Percentiles rank a stretch among this genome's conserved stretches.
Evolutionary conservation across 2,113 vertebrate species (phyloP).

Genomic region (Hippolais icterina): DNA sequence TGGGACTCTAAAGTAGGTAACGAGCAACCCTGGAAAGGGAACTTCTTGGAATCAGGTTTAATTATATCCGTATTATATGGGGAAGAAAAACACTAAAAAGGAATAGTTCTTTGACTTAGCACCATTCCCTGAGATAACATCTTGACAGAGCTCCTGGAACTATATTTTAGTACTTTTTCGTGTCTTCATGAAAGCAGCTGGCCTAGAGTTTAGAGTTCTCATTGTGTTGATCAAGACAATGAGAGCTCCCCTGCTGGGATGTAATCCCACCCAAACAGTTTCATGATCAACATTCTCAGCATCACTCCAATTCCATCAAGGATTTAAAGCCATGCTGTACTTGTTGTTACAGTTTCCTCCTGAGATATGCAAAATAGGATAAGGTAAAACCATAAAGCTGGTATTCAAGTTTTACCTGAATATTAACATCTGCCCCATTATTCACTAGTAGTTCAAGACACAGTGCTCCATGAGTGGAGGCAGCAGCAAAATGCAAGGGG

Average conservation of each 20-base stretch:
- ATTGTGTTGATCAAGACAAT: background rate
- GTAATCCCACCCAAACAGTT: background rate
- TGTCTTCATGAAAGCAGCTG: background rate
- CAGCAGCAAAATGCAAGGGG: conserved; percentile 94
- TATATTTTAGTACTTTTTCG: background rate
- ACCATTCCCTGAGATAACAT: background rate
- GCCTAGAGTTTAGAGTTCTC: background rate
- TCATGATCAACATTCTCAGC: background rate
- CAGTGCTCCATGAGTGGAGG: conserved; percentile 91
- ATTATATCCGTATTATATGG: background rate
- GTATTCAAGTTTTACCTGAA: conserved; percentile 81
- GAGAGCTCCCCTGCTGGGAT: background rate
- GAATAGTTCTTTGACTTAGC: background rate
- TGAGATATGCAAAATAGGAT: background rate
- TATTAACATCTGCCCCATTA: conserved; percentile 93
- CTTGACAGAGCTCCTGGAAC: background rate
- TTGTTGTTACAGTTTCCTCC: background rate
- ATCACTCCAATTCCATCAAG: background rate
- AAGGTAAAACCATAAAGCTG: background rate
- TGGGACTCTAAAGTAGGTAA: background rate
- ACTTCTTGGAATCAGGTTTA: background rate
- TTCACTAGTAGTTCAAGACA: conserved; percentile 94
- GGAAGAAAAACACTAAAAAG: background rate
- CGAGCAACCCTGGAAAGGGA: background rate
- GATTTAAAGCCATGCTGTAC: background rate